Conservation (phyloP, 2,797 vertebrate genomes). For the Spatula versicolor region DNA sequence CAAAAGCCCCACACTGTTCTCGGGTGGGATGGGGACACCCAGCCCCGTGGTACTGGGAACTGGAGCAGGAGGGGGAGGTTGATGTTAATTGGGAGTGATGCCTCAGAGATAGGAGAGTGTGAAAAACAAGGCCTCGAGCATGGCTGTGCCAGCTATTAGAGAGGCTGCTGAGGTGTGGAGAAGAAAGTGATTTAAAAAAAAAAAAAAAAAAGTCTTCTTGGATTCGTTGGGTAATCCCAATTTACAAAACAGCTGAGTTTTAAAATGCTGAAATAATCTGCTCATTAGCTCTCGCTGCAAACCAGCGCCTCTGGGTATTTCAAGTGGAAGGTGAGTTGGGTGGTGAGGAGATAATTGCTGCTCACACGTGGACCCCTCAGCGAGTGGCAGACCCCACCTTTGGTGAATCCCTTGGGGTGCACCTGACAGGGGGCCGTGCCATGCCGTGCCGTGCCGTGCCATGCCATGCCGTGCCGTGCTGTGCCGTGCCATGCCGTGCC, state of each 20-base stretch:
- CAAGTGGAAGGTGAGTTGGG: background rate
- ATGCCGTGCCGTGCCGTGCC: rapidly evolving
- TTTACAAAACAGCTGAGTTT: conserved; percentile 46
- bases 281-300: conserved; percentile 18
- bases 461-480: too few species aligned
- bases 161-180: background rate
- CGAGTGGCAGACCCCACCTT: background rate
- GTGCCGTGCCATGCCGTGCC: rapidly evolving
- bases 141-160: background rate
- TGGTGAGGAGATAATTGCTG: conserved; percentile 38
- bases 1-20: background rate
- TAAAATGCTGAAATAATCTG: conserved; percentile 33
- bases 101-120: background rate
- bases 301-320: background rate
- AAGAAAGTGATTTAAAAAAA: background rate
- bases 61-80: background rate
- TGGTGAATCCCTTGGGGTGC: background rate
- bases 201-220: background rate
- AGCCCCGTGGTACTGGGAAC: background rate
- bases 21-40: rapidly evolving
- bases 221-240: conserved; percentile 42
- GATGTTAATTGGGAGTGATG: conserved; percentile 38
- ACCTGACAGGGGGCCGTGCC: rapidly evolving
- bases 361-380: background rate
- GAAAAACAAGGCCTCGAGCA: background rate